A percentile compares a stretch with the other conserved stretches of the same genome.
phyloP scores from a whole-genome alignment of 2,113 vertebrate genomes.

The Tinamus guttatus region DNA sequence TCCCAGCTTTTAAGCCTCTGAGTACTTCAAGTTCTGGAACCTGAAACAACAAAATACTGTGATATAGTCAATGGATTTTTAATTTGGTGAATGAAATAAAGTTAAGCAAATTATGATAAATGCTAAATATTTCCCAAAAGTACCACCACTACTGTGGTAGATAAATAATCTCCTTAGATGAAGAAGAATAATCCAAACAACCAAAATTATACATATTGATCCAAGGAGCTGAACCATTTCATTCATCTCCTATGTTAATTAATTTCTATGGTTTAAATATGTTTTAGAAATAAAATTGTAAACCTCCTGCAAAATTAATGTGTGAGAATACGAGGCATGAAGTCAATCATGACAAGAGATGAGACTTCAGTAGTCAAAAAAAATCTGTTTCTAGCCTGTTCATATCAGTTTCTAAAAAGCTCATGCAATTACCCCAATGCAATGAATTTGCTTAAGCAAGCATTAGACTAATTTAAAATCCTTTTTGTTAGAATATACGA shows the following conservation, averaged over 20 bases:
- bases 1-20: neutral
- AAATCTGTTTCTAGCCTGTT: neutral
- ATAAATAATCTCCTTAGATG: neutral
- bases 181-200: neutral
- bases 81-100: constrained; percentile 1
- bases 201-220: neutral
- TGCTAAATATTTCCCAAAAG: neutral
- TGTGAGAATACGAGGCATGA: neutral
- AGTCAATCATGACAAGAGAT: neutral
- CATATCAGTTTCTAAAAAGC: neutral
- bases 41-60: neutral
- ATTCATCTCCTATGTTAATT: neutral
- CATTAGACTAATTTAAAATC: neutral
- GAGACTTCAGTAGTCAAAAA: neutral
- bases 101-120: constrained; percentile 9
- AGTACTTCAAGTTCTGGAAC: neutral
- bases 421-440: neutral
- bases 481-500: neutral
- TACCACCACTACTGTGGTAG: neutral
- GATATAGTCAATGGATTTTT: neutral
- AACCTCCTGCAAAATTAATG: neutral
- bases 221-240: neutral
- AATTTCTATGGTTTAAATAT: neutral
- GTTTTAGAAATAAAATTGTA: neutral
- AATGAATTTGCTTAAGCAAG: neutral